These are phyloP conservation scores for Margarornis squamiger DNA, from an alignment of 2,797 vertebrate genomes.

Conservation along the genomic window DNA sequence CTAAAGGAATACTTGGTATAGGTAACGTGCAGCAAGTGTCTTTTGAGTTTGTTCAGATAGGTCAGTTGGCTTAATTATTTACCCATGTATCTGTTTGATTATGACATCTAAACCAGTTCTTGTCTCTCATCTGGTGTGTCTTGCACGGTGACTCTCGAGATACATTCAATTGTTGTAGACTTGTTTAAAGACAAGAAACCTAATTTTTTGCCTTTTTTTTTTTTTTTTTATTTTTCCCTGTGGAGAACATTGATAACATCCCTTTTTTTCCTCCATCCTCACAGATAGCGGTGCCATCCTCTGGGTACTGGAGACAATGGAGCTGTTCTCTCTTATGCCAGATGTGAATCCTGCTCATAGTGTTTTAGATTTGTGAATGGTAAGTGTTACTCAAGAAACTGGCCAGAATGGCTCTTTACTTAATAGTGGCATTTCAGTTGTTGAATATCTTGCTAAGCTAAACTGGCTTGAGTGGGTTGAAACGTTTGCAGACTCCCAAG, in stretches of 20 bases:
- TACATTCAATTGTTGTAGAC: neutral
- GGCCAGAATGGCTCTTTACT: neutral
- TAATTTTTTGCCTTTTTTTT: neutral
- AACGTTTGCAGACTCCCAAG: neutral
- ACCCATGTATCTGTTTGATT: slow-evolving; percentile 37
- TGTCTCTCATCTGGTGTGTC: neutral
- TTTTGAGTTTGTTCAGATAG: slow-evolving; percentile 22
- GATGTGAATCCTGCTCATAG: neutral
- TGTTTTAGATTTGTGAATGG: slow-evolving; percentile 30
- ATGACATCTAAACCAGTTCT: slow-evolving; percentile 23
- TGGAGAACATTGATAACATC: neutral
- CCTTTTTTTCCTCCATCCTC: neutral
- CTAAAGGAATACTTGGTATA: neutral
- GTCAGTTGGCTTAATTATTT: slow-evolving; percentile 69
- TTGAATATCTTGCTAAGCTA: neutral
- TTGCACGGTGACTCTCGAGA: neutral
- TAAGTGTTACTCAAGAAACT: slow-evolving; percentile 26
- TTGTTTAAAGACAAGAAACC: neutral
- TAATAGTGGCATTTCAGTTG: neutral
- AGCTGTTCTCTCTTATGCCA: neutral
- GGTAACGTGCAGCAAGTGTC: neutral
- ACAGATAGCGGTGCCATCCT: neutral
- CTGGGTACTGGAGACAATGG: neutral
- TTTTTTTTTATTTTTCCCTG: no score
- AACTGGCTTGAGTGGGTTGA: neutral